These are phyloP conservation scores for Branchinecta lindahli DNA, from an alignment of 1,140 invertebrate genomes.

Conservation along the genomic window DNA sequence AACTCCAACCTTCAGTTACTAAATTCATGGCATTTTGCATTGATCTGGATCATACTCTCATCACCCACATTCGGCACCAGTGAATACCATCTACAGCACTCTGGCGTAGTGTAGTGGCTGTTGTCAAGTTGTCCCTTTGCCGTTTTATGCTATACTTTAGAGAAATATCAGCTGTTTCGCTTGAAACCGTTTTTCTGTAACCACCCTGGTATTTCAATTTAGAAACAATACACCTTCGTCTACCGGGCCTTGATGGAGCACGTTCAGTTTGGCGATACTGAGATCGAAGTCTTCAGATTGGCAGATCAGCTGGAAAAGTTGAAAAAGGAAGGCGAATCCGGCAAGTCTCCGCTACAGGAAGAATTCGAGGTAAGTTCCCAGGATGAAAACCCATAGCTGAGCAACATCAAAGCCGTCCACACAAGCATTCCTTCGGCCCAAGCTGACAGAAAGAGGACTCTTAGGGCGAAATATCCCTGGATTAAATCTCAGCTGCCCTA, in stretches of 20 bases:
- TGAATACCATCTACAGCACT: no score
- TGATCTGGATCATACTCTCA: no score
- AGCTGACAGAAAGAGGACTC: no score
- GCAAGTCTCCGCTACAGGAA: slow-evolving; percentile 51
- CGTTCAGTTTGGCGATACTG: slow-evolving; percentile 83
- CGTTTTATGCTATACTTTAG: no score
- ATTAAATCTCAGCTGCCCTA: no score
- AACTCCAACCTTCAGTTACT: no score
- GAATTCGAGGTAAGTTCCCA: slow-evolving; percentile 55
- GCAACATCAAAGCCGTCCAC: slow-evolving; percentile 14
- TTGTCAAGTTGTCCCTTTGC: no score
- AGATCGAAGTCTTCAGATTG: slow-evolving; percentile 45
- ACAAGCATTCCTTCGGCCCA: no score
- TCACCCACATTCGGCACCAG: no score
- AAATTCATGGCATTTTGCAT: no score
- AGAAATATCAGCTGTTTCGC: neutral
- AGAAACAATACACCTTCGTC: slow-evolving; percentile 96
- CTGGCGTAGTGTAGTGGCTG: no score
- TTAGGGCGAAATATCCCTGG: no score
- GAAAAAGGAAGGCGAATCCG: slow-evolving; percentile 46
- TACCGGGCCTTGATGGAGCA: slow-evolving; percentile 87
- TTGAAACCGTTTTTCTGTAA: slow-evolving; percentile 12
- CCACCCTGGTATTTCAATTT: slow-evolving; percentile 25
- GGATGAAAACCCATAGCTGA: slow-evolving; percentile 15
- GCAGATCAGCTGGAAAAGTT: slow-evolving; percentile 36